A percentile compares a stretch with the other conserved stretches of the same genome.
Conservation (phyloP, 2,797 vertebrate genomes). For the Peromyscus nudipes region DNA sequence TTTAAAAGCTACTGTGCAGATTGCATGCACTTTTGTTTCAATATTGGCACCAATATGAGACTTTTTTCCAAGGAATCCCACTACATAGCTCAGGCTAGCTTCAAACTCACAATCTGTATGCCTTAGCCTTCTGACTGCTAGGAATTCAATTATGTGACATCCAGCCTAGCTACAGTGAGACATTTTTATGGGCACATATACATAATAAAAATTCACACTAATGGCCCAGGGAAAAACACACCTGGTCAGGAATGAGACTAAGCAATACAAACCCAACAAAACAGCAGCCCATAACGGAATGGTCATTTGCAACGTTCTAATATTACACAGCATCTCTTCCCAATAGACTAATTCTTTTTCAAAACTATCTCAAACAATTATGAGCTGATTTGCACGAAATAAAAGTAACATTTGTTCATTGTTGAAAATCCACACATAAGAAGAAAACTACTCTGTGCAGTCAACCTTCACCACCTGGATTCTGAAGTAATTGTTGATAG, state of each 20-base stretch:
- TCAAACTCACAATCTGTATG: neutral
- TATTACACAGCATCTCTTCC: slow-evolving; percentile 43
- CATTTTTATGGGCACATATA: slow-evolving; percentile 58
- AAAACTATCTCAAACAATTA: slow-evolving; percentile 53
- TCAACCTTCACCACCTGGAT: slow-evolving; percentile 35
- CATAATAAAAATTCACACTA: slow-evolving; percentile 51
- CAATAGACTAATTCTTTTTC: neutral
- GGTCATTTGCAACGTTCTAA: slow-evolving; percentile 23
- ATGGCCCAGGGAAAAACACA: slow-evolving; percentile 16
- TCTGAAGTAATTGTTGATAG: slow-evolving; percentile 27
- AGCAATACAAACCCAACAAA: neutral
- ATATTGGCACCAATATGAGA: neutral
- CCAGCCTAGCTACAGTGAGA: neutral
- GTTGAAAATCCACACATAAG: slow-evolving; percentile 60
- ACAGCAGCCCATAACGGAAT: neutral
- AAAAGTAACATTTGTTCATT: neutral
- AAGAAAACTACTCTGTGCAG: slow-evolving; percentile 17
- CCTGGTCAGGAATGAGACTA: neutral
- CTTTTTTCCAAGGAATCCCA: neutral
- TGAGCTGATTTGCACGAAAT: slow-evolving; percentile 34
- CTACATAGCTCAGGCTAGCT: neutral
- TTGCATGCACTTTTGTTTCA: slow-evolving; percentile 4
- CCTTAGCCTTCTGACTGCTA: neutral
- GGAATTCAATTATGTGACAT: neutral
- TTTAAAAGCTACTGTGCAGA: neutral